Evolutionary conservation across 2,797 vertebrate genomes (phyloP), one percentile per base, ranked within the genome.

Genomic region (Enteromius radiatus): DNA sequence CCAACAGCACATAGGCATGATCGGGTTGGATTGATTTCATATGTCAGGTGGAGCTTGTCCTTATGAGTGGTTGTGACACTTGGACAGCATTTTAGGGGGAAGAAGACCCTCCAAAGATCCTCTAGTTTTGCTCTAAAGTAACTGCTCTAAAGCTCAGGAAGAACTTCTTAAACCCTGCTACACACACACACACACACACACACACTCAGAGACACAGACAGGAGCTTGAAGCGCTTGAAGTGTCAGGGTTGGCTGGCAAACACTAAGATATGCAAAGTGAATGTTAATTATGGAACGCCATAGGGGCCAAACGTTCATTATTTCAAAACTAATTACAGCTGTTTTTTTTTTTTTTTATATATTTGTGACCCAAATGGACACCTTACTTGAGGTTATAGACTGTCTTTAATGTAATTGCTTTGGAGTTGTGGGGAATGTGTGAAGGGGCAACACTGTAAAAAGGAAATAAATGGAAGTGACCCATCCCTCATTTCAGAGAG

Each of bases 321-420:
- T 87, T 92, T 91, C 92, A 90, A 86, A 89, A 92, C 89, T 93
- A 93, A 94, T 94, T 92, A 93, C 86, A 79, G 88, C 84, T 84
- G 78, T 89, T 85, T 71, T 86, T 84, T 87, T 73, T 59, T 3
- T n/a, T n/a, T n/a, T n/a, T n/a, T n/a, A n/a, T n/a, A 31, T 84
- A 76, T 86, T 84, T 84, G 76, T 86, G 84, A 85, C 87, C 69
- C 76, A 86, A 82, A 80, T 83, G 83, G 81, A 85, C 84, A 85
- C 79, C 33, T 86, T 76, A 84, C 78, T 81, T 38, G 75, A 84
- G 76, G 85, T 91, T 89, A 69, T 68, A 41, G 63, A 52, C 64
- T 63, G 65, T 82, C 41, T 71, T 80, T 49, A 76, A 67, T 71
- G 74, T 82, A 86, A 84, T 79, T 87, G 78, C 70, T 85, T 78